Conservation (phyloP, 2,888 invertebrate species). For the Oligia latruncula region DNA sequence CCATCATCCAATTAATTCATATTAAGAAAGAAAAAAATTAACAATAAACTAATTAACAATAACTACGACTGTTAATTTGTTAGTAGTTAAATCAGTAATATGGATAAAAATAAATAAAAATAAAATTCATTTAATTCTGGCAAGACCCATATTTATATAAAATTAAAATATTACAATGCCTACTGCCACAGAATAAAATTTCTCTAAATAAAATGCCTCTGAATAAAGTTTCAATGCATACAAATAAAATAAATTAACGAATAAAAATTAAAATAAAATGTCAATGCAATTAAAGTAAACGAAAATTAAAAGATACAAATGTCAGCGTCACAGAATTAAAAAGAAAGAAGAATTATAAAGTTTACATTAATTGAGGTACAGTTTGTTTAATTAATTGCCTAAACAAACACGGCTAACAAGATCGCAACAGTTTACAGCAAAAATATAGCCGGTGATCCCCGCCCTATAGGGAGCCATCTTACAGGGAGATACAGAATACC, state of each 20-base stretch:
- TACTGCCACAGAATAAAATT: too few relatives aligned
- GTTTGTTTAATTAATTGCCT: constrained; percentile 32
- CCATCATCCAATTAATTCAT: not conserved
- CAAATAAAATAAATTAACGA: too few relatives aligned
- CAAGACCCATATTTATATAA: too few relatives aligned
- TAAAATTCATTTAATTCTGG: too few relatives aligned
- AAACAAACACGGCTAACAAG: constrained; percentile 14
- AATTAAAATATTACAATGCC: too few relatives aligned
- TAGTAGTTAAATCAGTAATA: not conserved
- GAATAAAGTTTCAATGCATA: too few relatives aligned
- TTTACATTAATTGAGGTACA: constrained; percentile 17
- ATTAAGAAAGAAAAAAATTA: too few relatives aligned
- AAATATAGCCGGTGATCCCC: constrained; percentile 39
- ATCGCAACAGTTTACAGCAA: constrained; percentile 42
- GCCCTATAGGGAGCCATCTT: constrained; percentile 33
- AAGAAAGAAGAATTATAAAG: not conserved
- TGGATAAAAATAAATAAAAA: not conserved
- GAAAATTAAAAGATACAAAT: too few relatives aligned
- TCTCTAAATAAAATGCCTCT: too few relatives aligned
- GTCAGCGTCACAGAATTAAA: too few relatives aligned
- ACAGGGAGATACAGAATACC: constrained; percentile 16
- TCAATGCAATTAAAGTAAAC: too few relatives aligned
- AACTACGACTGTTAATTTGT: constrained; percentile 10
- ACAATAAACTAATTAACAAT: constrained; percentile 3
- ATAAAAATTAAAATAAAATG: too few relatives aligned